Evolutionary conservation across 2,797 vertebrate genomes (phyloP), one percentile per base, ranked within the genome.

Genomic region (Cynodonichthys magdalenae): DNA sequence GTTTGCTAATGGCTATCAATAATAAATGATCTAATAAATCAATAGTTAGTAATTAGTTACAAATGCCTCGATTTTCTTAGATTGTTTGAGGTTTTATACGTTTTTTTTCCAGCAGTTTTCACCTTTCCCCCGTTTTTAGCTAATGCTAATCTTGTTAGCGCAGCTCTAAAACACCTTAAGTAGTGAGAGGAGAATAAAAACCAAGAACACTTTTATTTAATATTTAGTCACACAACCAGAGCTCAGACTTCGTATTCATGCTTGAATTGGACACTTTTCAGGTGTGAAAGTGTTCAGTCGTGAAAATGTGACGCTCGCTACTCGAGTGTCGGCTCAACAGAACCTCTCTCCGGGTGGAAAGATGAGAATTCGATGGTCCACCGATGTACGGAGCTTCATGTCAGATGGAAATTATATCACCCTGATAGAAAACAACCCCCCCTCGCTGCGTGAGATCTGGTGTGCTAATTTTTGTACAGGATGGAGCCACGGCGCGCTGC

Each of bases 401-500:
- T 78, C 83, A 79, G 80, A 82, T 80, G 84, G 77, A 80, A 84
- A 77, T 71, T 27, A 63, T 69, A 75, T 69, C 12, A 53, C 55
- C 2, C 41, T 74, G 60, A 85, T 63, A 74, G 82, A 84, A 81
- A 86, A 76, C 69, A 74, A 81, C 74, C 62, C 72, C 36, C 24
- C 42, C 83, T 77, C 5, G 31, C 80, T 76, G 75, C 66, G 81
- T 52, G 75, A 76, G 70, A 76, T 77, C 81, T 76, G 79, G 5
- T 53, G 59, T 18, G 29, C 59, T 70, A 31, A 20, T 53, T 54
- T 47, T 15, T 17, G 58, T 39, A 49, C 58, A 47, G 53, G 39
- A 39, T 2, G 31, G 59, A 53, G 69, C 56, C 46, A 15, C 0
- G 1, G 29, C 46, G 5, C 27, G 49, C 64, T 15, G 59, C 46